Percentiles rank a stretch among this genome's conserved stretches.
phyloP scores from a whole-genome alignment of 2,113 vertebrate genomes.

The Pardalotus punctatus region DNA sequence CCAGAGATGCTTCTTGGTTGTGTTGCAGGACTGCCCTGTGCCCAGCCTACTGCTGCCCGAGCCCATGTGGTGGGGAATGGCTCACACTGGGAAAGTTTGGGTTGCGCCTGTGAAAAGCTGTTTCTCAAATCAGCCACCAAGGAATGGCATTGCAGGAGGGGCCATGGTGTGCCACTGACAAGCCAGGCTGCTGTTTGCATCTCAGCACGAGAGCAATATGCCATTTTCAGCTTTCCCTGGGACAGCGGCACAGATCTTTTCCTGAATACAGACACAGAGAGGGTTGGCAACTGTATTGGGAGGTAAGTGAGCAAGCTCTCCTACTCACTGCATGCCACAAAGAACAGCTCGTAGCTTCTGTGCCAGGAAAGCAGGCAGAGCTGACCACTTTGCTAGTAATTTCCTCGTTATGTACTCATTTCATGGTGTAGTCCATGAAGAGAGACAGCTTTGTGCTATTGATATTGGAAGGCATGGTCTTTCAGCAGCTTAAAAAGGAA shows the following conservation, averaged over 20 bases:
- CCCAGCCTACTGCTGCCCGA: accelerated
- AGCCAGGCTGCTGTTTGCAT: neutral
- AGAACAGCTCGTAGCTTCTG: neutral
- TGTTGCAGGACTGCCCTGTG: neutral
- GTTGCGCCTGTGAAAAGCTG: neutral
- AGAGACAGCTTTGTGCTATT: neutral
- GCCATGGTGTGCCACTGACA: neutral
- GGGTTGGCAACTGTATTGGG: neutral
- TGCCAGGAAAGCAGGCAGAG: neutral
- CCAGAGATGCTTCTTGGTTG: neutral
- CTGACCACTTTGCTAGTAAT: neutral
- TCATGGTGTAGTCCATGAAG: neutral
- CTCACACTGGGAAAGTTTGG: neutral
- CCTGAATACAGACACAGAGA: neutral
- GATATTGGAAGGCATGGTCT: neutral
- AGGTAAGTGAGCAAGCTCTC: neutral
- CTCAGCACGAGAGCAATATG: neutral
- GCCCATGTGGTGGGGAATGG: neutral
- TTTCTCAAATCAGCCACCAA: neutral
- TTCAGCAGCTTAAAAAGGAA: neutral
- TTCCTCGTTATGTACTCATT: neutral
- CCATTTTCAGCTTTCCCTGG: neutral
- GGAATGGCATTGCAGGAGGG: neutral
- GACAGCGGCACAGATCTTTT: neutral
- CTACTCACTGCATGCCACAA: neutral